Percentiles rank a stretch among this genome's conserved stretches.
These are phyloP conservation scores for Tinea semifulvella DNA, from an alignment of 2,888 invertebrate genomes.

Conservation along the genomic window DNA sequence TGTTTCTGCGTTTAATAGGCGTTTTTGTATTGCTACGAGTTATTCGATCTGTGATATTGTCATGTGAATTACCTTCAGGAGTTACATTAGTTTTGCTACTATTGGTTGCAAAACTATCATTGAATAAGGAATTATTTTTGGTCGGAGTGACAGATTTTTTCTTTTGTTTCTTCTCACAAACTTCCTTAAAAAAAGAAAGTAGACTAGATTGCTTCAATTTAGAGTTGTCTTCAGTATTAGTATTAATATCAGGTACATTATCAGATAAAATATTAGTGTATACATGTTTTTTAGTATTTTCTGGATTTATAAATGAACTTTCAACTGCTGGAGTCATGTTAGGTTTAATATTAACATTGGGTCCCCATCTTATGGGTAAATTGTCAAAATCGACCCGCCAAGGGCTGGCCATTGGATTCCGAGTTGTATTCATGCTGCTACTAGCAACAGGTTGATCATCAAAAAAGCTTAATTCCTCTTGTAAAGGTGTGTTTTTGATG, in stretches of 20 bases:
- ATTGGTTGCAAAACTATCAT: slow-evolving; percentile 22
- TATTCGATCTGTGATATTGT: slow-evolving; percentile 6
- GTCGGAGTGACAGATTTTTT: slow-evolving; percentile 31
- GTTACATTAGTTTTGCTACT: background rate
- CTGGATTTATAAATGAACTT: slow-evolving; percentile 43
- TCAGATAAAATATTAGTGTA: slow-evolving; percentile 45
- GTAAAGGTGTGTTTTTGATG: slow-evolving; percentile 29
- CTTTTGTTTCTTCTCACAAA: slow-evolving; percentile 44
- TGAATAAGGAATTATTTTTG: slow-evolving; percentile 35
- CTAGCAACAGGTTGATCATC: slow-evolving; percentile 52
- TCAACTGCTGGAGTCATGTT: slow-evolving; percentile 62
- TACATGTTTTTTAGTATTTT: slow-evolving; percentile 48
- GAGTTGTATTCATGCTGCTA: slow-evolving; percentile 51
- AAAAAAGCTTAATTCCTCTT: slow-evolving; percentile 47
- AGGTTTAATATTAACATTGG: slow-evolving; percentile 50
- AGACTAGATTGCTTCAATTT: slow-evolving; percentile 55
- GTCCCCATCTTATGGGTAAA: slow-evolving; percentile 54
- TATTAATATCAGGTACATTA: slow-evolving; percentile 29
- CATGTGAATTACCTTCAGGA: background rate
- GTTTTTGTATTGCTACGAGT: slow-evolving; percentile 20
- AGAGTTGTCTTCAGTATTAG: slow-evolving; percentile 23
- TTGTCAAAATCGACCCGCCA: slow-evolving; percentile 55
- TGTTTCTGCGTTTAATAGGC: slow-evolving; percentile 22
- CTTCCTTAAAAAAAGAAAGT: slow-evolving; percentile 52
- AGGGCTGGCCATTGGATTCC: slow-evolving; percentile 48